A percentile compares a stretch with the other conserved stretches of the same genome.
These are phyloP conservation scores for Dascyllus trimaculatus DNA, from an alignment of 2,113 vertebrate genomes.

Conservation along the genomic window DNA sequence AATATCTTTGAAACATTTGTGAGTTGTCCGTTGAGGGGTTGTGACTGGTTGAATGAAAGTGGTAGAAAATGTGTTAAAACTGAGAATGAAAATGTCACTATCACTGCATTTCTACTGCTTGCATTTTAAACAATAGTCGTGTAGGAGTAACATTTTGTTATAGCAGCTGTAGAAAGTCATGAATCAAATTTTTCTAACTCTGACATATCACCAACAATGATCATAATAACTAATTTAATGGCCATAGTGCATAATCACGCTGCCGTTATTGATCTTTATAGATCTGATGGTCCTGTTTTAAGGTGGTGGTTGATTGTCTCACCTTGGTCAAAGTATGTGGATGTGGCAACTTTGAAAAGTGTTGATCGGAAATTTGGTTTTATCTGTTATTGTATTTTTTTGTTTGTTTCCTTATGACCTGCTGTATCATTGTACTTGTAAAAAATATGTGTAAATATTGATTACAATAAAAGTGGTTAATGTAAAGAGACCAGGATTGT, in stretches of 20 bases:
- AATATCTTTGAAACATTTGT: not conserved
- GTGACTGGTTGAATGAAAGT: no score
- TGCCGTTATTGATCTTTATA: not conserved
- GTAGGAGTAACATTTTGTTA: not conserved
- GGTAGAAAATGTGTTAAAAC: not conserved
- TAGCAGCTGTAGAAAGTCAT: not conserved
- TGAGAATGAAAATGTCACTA: not conserved
- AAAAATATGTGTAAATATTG: conserved; percentile 17
- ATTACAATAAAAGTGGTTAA: conserved; percentile 31
- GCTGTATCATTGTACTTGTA: conserved; percentile 17
- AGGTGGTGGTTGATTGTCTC: not conserved
- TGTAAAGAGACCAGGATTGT: not conserved
- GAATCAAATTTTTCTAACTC: not conserved
- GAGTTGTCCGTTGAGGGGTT: no score
- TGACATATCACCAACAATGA: not conserved
- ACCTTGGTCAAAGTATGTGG: not conserved
- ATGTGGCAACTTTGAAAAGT: not conserved
- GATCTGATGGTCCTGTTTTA: not conserved
- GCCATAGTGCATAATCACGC: not conserved
- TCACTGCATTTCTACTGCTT: not conserved
- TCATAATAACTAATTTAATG: not conserved
- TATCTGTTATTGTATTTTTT: conserved; percentile 5
- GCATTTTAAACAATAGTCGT: not conserved
- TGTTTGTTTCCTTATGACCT: conserved; percentile 3
- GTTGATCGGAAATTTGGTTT: not conserved